A percentile compares a stretch with the other conserved stretches of the same genome.
These are phyloP conservation scores for Tursiops truncatus DNA, from an alignment of 2,113 vertebrate species.

Conservation along the genomic window DNA sequence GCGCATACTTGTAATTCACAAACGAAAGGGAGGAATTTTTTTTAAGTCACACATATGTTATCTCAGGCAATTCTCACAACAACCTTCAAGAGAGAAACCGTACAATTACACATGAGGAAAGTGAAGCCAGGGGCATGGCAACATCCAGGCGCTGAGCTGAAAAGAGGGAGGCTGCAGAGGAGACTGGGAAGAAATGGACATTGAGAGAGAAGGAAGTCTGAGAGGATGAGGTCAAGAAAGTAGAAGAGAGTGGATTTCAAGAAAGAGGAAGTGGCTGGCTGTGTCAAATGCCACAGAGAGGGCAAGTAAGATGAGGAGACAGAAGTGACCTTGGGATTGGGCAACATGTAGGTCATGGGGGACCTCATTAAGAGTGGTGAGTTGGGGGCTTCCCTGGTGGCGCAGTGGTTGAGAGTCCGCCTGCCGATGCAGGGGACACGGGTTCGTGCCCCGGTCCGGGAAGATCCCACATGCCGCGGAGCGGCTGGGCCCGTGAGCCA, in stretches of 20 bases:
- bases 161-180: not conserved
- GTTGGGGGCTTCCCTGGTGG: not conserved
- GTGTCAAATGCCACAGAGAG: not conserved
- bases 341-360: not conserved
- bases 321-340: not conserved
- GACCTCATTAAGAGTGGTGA: not conserved
- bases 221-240: not conserved
- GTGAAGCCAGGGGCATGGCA: not conserved
- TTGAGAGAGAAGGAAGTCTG: not conserved
- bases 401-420: not conserved
- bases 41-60: not conserved
- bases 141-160: not conserved
- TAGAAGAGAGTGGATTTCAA: not conserved
- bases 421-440: too few species aligned
- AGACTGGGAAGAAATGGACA: not conserved
- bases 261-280: not conserved
- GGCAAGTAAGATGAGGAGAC: not conserved
- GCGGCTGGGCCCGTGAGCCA: not conserved
- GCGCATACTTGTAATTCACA: not conserved
- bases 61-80: not conserved
- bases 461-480: not conserved
- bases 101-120: not conserved
- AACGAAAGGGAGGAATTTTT: not conserved
- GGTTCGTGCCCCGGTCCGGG: not conserved
- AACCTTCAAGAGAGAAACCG: not conserved